These are phyloP conservation scores for Eupeodes corollae DNA, from an alignment of 1,140 invertebrate species.

Conservation along the genomic window DNA sequence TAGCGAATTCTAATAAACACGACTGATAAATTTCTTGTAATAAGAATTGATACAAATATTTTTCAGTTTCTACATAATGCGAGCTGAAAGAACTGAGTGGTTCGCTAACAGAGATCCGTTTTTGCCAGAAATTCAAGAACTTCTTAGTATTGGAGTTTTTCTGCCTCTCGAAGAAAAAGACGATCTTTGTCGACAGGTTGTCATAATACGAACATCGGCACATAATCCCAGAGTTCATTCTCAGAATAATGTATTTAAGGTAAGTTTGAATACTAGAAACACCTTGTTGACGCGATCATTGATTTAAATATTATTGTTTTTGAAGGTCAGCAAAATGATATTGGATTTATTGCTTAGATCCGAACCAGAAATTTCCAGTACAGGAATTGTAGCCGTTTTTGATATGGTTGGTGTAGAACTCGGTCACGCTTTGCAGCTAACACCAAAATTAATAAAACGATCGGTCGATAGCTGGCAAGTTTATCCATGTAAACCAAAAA, in stretches of 20 bases:
- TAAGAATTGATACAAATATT: neutral
- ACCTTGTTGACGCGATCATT: neutral
- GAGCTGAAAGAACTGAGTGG: constrained; percentile 45
- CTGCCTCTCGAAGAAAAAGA: constrained; percentile 45
- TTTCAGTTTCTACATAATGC: constrained; percentile 45
- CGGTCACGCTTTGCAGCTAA: constrained; percentile 48
- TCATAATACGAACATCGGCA: constrained; percentile 44
- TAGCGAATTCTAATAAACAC: too few species aligned
- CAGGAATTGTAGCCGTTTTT: constrained; percentile 48
- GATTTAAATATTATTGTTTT: neutral
- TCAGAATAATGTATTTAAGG: constrained; percentile 48
- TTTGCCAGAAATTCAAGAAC: constrained; percentile 43
- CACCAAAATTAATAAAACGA: constrained; percentile 42
- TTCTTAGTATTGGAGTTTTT: constrained; percentile 47
- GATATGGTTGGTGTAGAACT: constrained; percentile 47
- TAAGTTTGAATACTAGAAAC: constrained; percentile 10
- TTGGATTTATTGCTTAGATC: constrained; percentile 43
- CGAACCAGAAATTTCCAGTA: constrained; percentile 41
- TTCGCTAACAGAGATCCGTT: constrained; percentile 47
- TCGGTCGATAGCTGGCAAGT: constrained; percentile 55
- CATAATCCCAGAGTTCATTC: constrained; percentile 45
- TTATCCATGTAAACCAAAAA: constrained; percentile 56
- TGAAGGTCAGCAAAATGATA: constrained; percentile 43
- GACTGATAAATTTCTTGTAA: too few species aligned
- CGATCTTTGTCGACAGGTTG: constrained; percentile 40